Base-by-base conservation (phyloP, 2,888 invertebrate species). In the Pyralis farinalis region DNA sequence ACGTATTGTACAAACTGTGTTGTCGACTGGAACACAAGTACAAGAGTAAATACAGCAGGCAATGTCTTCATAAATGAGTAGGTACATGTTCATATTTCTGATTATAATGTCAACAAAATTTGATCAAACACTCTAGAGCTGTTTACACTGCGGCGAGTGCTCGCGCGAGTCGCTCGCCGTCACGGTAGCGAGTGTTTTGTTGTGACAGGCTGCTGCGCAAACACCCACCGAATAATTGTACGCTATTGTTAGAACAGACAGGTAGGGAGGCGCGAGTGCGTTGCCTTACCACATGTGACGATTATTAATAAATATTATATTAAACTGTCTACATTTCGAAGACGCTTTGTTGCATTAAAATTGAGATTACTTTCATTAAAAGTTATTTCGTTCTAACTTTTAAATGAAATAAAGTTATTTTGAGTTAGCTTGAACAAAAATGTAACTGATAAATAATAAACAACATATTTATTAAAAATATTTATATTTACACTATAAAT, bases 201-300 rank as follows among this genome's bases (percentile, higher is more conserved):
- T 81, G 64, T 81, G 78, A 81, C 77, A 70, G 63, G 68, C 74
- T 72, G 71, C 80, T 76, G 68, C 67, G 60, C 67, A 71, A 80
- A 80, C 71, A 51, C 55, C 55, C 47, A 66, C 66, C 59, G 69
- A 66, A 60, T 66, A 66, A 77, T 76, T 75, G 71, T 74, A 58
- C 44, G 51, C 59, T 47, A 61, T 71, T 75, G 71, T 71, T 67
- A 47, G 52, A 50, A 41, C 49, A 55, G 59, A 51, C 49, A 50
- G 51, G 48, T 63, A 61, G 66, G 51, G 58, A 52, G 50, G 60
- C 10, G 16, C 31, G 9, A 16, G n/a, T n/a, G n/a, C n/a, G n/a
- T n/a, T n/a, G n/a, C n/a, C n/a, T n/a, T n/a, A n/a, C n/a, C n/a
- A n/a, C n/a, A n/a, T n/a, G n/a, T n/a, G n/a, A n/a, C n/a, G n/a